These are phyloP conservation scores for Leptopilina drosophilae DNA, from an alignment of 2,888 invertebrate genomes.

Conservation along the genomic window DNA sequence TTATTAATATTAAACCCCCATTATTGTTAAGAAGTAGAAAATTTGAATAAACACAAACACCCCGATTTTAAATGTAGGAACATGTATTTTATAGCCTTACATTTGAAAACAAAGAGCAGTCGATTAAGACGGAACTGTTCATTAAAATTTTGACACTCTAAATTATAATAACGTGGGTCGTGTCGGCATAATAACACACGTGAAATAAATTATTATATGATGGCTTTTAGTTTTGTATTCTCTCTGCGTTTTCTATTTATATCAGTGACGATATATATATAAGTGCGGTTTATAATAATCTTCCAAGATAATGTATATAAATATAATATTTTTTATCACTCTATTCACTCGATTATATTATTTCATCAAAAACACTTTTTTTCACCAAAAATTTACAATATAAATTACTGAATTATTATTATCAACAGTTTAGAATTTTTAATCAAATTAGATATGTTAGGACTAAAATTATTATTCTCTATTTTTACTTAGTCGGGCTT, in stretches of 20 bases:
- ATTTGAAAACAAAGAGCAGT: constrained; percentile 18
- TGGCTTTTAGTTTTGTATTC: constrained; percentile 27
- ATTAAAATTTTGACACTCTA: constrained; percentile 50
- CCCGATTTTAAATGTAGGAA: neutral
- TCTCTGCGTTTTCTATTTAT: constrained; percentile 45
- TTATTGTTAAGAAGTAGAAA: neutral
- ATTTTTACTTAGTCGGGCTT: constrained; percentile 19
- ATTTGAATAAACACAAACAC: neutral
- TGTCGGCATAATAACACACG: constrained; percentile 6
- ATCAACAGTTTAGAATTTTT: too few relatives aligned
- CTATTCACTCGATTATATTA: neutral
- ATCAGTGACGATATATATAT: constrained; percentile 43
- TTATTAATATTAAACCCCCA: too few relatives aligned
- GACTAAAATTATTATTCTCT: neutral
- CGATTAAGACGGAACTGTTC: constrained; percentile 43
- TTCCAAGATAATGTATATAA: constrained; percentile 17
- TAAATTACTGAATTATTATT: too few relatives aligned
- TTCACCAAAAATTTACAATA: neutral
- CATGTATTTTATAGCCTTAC: constrained; percentile 8
- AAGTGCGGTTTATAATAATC: constrained; percentile 46
- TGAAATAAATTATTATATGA: constrained; percentile 3
- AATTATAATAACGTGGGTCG: constrained; percentile 46
- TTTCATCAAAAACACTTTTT: neutral
- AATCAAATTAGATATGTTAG: too few relatives aligned
- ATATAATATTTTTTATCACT: neutral